These are phyloP conservation scores for Branchinecta sandiegonensis DNA, from an alignment of 2,888 invertebrate species.

Conservation along the genomic window DNA sequence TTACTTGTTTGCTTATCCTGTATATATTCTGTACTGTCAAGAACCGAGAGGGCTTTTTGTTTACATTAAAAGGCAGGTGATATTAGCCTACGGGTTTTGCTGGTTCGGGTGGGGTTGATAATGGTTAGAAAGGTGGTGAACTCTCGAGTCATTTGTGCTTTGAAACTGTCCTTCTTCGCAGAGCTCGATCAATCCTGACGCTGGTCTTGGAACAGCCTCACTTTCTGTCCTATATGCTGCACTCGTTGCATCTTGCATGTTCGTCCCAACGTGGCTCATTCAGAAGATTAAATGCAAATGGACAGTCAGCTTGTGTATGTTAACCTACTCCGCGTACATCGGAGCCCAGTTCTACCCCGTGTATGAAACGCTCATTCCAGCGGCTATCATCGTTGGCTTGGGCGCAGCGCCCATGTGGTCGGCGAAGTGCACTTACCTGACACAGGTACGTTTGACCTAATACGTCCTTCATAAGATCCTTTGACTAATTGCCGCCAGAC, in stretches of 20 bases:
- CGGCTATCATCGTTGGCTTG: slow-evolving; percentile 81
- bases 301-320: slow-evolving; percentile 81
- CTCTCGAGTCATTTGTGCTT: slow-evolving; percentile 21
- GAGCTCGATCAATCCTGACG: slow-evolving; percentile 76
- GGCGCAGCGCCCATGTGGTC: slow-evolving; percentile 98
- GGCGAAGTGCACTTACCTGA: slow-evolving; percentile 92
- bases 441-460: slow-evolving; percentile 35
- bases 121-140: slow-evolving; percentile 2
- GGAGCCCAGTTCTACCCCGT: slow-evolving; percentile 82
- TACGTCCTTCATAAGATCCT: no score
- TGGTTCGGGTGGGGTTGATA: background rate
- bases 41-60: background rate
- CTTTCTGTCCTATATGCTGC: slow-evolving; percentile 81
- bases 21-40: no score
- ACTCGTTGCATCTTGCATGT: slow-evolving; percentile 85
- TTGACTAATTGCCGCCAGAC: no score
- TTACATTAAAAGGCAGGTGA: background rate
- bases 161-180: slow-evolving; percentile 32
- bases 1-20: no score
- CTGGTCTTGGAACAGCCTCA: slow-evolving; percentile 77
- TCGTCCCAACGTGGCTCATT: slow-evolving; percentile 83
- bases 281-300: slow-evolving; percentile 88
- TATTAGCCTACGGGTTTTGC: no score
- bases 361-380: slow-evolving; percentile 74
- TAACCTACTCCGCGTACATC: slow-evolving; percentile 87